phyloP scores from a whole-genome alignment of 2,888 invertebrate species.

The Mimumesa dahlbomi region DNA sequence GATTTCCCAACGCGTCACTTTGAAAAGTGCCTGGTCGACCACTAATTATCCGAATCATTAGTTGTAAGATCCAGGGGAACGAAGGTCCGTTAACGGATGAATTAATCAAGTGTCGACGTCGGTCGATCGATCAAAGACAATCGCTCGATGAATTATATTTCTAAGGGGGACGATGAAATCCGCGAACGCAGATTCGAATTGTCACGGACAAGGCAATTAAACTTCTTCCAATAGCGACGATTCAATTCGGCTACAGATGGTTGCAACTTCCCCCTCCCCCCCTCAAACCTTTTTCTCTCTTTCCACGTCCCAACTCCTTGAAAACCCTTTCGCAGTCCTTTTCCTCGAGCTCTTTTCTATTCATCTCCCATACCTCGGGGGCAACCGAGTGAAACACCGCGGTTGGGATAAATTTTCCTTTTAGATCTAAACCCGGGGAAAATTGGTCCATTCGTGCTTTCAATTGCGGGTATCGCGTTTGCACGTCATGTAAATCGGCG shows the following conservation, averaged over 20 bases:
- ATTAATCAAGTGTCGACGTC: too few relatives aligned
- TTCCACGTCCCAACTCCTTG: slow-evolving; percentile 6
- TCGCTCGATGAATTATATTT: too few relatives aligned
- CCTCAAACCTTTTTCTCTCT: slow-evolving; percentile 4
- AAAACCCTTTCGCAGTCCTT: slow-evolving; percentile 7
- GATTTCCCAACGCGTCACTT: too few relatives aligned
- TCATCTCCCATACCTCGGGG: slow-evolving; percentile 21
- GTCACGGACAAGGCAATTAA: slow-evolving; percentile 37
- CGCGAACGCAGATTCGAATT: slow-evolving; percentile 12
- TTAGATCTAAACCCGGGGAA: slow-evolving; percentile 27
- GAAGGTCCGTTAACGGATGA: too few relatives aligned
- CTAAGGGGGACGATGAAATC: too few relatives aligned
- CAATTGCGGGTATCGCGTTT: not conserved
- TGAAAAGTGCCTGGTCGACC: too few relatives aligned
- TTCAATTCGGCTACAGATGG: slow-evolving; percentile 9
- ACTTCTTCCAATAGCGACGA: slow-evolving; percentile 27
- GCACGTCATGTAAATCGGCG: not conserved
- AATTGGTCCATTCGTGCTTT: slow-evolving; percentile 27
- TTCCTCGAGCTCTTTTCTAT: slow-evolving; percentile 19
- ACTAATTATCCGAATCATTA: too few relatives aligned
- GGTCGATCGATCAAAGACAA: too few relatives aligned
- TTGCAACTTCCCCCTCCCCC: slow-evolving; percentile 7
- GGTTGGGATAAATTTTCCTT: slow-evolving; percentile 35
- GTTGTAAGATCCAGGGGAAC: too few relatives aligned
- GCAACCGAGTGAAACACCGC: slow-evolving; percentile 26